These are phyloP conservation scores for Lasioglossum baleicum DNA, from an alignment of 1,140 invertebrate genomes.

Conservation along the genomic window DNA sequence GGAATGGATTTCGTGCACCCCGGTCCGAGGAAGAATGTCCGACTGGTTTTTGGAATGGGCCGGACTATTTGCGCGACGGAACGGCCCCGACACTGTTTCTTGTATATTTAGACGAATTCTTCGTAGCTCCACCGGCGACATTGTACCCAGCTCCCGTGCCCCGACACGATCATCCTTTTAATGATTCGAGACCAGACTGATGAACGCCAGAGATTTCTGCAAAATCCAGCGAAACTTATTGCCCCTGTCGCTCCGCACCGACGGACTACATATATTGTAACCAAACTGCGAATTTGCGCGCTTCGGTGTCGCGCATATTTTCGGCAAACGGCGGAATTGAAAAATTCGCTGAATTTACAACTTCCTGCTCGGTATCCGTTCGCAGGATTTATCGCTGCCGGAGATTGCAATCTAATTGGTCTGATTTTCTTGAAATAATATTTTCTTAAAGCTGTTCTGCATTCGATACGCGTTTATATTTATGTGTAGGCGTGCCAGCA, in stretches of 20 bases:
- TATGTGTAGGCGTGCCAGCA: too few species aligned
- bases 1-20: slow-evolving; percentile 20
- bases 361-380: too few species aligned
- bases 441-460: too few species aligned
- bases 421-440: too few species aligned
- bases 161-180: background rate
- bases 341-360: too few species aligned
- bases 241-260: background rate
- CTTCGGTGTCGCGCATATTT: too few species aligned
- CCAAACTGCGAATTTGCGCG: too few species aligned
- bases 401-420: too few species aligned
- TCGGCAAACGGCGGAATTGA: too few species aligned
- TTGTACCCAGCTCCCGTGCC: background rate
- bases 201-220: background rate
- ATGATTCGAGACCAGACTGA: background rate
- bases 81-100: background rate
- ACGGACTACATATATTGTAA: too few species aligned
- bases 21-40: slow-evolving; percentile 36
- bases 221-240: background rate
- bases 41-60: slow-evolving; percentile 27
- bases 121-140: background rate
- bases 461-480: too few species aligned
- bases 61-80: background rate
- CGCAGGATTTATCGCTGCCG: too few species aligned
- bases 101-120: slow-evolving; percentile 28